These are phyloP conservation scores for Uloborus plumipes DNA, from an alignment of 2,888 invertebrate genomes.

Conservation along the genomic window DNA sequence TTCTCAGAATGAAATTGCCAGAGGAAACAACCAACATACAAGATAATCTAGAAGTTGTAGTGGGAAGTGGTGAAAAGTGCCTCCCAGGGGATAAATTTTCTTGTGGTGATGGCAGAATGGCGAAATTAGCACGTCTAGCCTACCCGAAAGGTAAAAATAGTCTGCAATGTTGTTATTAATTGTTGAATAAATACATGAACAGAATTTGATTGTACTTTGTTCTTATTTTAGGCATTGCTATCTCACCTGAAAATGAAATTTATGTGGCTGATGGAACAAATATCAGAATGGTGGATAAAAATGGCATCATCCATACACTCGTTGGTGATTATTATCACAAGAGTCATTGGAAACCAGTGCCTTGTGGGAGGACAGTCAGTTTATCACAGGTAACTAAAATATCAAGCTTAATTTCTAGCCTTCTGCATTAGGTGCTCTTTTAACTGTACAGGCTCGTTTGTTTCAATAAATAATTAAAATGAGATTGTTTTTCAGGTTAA, in stretches of 20 bases:
- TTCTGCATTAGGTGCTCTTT: neutral
- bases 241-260: slow-evolving; percentile 87
- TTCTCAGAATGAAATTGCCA: slow-evolving; percentile 67
- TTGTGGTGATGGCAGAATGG: slow-evolving; percentile 95
- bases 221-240: slow-evolving; percentile 76
- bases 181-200: neutral
- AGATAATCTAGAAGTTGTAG: slow-evolving; percentile 72
- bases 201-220: neutral
- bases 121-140: slow-evolving; percentile 89
- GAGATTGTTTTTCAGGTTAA: slow-evolving; percentile 77
- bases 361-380: slow-evolving; percentile 76
- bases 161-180: neutral
- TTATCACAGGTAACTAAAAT: slow-evolving; percentile 48
- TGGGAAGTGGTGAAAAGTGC: slow-evolving; percentile 87
- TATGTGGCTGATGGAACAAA: slow-evolving; percentile 98
- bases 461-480: neutral
- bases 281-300: slow-evolving; percentile 88
- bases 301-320: slow-evolving; percentile 90
- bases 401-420: neutral
- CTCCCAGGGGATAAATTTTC: slow-evolving; percentile 90
- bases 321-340: slow-evolving; percentile 96
- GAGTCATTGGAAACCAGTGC: slow-evolving; percentile 93
- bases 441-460: too few relatives aligned
- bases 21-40: slow-evolving; percentile 68
- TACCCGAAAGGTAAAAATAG: slow-evolving; percentile 86